Evolutionary conservation across 2,797 vertebrate species (phyloP), one percentile per base, ranked within the genome.

Genomic region (Graptemys geographica): DNA sequence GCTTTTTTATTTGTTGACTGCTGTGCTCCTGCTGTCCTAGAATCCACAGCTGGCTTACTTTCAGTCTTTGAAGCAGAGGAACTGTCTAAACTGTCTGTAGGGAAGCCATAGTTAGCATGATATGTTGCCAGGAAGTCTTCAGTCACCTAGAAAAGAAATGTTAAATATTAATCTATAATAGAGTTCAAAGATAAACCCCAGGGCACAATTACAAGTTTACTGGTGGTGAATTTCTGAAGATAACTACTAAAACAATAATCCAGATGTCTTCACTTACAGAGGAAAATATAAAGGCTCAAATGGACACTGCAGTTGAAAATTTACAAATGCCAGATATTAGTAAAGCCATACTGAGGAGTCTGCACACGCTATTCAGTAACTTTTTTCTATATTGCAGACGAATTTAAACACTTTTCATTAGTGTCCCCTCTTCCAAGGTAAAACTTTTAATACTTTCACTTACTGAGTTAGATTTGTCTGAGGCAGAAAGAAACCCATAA

Each of bases 111-210:
- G 98, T 99, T 99, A 80, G 99, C 99, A 59, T 99, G 99, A 92
- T 99, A 99, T 0, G 99, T 98, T 89, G 99, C 99, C 41, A 99
- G 98, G 97, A 99, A 99, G 98, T 99, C 99, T 92, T 99, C 99
- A 11, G 99, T 99, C 98, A 99, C 98, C 99, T 99, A 97, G 56
- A 95, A 90, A 91, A 25, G 93, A 52, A 95, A 78, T 2, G 69
- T 10, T 28, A 91, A 87, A 92, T 33, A 85, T 53, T 10, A 89
- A 91, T 53, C 62, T 5, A 87, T 53, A 88, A 74, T 65, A 41
- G 18, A 41, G 69, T 80, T 49, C 37, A 4, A 92, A 83, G 19
- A 87, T 8, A 57, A 44, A 1, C 79, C 44, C 12, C 27, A 15
- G 74, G 9, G 41, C 11, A 57, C 23, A 21, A 47, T 87, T 85